phyloP scores from a whole-genome alignment of 2,888 invertebrate genomes.

The Hypsopygia costalis region DNA sequence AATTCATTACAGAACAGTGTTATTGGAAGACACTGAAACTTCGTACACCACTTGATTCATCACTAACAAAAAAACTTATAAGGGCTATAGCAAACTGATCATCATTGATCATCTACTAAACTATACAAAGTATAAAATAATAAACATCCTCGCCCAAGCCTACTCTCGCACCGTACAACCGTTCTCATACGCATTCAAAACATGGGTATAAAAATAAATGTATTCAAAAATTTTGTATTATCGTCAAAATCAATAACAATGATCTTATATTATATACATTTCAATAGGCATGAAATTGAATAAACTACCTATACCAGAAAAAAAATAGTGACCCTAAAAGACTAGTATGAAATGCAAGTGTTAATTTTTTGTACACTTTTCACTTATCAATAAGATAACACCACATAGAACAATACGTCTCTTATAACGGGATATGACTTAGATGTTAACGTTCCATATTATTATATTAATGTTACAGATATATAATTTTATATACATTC shows the following conservation, averaged over 20 bases:
- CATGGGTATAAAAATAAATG: slow-evolving; percentile 73
- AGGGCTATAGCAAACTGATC: slow-evolving; percentile 24
- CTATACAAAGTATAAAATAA: slow-evolving; percentile 19
- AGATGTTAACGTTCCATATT: slow-evolving; percentile 63
- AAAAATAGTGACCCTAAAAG: slow-evolving; percentile 67
- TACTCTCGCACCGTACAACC: slow-evolving; percentile 39
- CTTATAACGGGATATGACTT: slow-evolving; percentile 74
- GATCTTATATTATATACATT: slow-evolving; percentile 40
- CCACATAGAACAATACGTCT: slow-evolving; percentile 66
- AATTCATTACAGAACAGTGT: slow-evolving; percentile 48
- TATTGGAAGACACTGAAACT: slow-evolving; percentile 69
- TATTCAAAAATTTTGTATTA: slow-evolving; percentile 53
- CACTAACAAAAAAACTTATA: slow-evolving; percentile 38
- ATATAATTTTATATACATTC: slow-evolving; percentile 36
- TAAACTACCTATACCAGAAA: slow-evolving; percentile 40
- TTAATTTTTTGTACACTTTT: slow-evolving; percentile 74
- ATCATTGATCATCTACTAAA: slow-evolving; percentile 18
- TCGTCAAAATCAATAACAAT: slow-evolving; percentile 49
- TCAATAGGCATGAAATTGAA: slow-evolving; percentile 30
- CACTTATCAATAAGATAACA: slow-evolving; percentile 76
- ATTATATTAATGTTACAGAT: slow-evolving; percentile 36
- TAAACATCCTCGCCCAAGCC: slow-evolving; percentile 34
- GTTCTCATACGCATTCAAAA: slow-evolving; percentile 62
- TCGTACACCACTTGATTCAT: slow-evolving; percentile 30
- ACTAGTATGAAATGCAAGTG: slow-evolving; percentile 78